Percentiles rank a stretch among this genome's conserved stretches.
phyloP scores from a whole-genome alignment of 2,888 invertebrate species.

The Colletes collaris region DNA sequence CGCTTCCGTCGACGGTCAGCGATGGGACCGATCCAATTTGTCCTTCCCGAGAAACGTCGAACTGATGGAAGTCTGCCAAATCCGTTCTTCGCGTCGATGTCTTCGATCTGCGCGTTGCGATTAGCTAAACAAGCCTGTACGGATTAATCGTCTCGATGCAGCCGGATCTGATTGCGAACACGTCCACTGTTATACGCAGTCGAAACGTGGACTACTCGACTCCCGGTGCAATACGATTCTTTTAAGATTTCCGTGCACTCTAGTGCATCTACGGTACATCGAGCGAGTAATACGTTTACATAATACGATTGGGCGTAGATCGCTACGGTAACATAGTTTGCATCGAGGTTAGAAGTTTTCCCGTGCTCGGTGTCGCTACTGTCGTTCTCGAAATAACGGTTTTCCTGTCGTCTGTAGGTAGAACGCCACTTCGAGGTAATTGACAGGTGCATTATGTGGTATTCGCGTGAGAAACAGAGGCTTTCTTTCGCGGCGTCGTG shows the following conservation, averaged over 20 bases:
- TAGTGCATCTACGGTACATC: no score
- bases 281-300: no score
- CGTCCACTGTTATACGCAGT: no score
- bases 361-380: background rate
- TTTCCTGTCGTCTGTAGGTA: background rate
- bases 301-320: no score
- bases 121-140: no score
- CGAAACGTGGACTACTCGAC: no score
- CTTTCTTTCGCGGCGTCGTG: background rate
- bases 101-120: background rate
- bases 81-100: background rate
- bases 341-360: no score
- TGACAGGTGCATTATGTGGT: background rate
- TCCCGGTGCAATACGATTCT: no score
- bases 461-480: slow-evolving; percentile 1
- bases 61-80: background rate
- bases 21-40: slow-evolving; percentile 30
- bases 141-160: no score
- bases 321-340: no score
- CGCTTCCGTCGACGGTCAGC: slow-evolving; percentile 34
- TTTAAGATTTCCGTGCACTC: no score
- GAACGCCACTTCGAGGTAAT: background rate
- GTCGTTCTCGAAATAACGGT: background rate
- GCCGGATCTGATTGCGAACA: no score
- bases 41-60: background rate